Conservation (phyloP, 2,113 vertebrate genomes). For the Oryzias woworae region DNA sequence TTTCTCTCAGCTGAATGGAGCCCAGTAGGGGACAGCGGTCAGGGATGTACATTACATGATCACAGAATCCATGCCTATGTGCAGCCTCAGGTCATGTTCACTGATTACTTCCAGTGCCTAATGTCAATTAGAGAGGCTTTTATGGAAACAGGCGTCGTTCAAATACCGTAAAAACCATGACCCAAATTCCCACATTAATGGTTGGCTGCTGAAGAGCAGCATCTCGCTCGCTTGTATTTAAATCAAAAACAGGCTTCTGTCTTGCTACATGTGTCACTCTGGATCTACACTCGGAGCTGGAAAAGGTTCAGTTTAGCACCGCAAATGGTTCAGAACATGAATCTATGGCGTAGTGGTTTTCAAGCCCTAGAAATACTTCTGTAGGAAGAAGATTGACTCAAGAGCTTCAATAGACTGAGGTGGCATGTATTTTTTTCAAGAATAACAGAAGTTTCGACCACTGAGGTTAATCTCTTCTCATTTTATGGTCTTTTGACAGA, state of each 20-base stretch:
- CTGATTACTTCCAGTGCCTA: slow-evolving; percentile 50
- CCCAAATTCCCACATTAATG: slow-evolving; percentile 36
- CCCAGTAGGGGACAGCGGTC: slow-evolving; percentile 28
- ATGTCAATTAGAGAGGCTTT: slow-evolving; percentile 56
- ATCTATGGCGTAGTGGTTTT: neutral
- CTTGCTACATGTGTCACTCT: slow-evolving; percentile 37
- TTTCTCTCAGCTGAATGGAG: slow-evolving; percentile 49
- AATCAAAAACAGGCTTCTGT: slow-evolving; percentile 52
- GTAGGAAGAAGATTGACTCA: slow-evolving; percentile 6
- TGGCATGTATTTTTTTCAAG: neutral
- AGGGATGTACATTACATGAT: slow-evolving; percentile 37
- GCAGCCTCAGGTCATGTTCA: slow-evolving; percentile 42
- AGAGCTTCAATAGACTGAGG: slow-evolving; percentile 8
- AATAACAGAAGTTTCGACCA: neutral
- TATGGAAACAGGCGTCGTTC: slow-evolving; percentile 46
- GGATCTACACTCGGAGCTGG: slow-evolving; percentile 16
- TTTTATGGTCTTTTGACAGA: no score
- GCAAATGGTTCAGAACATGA: slow-evolving; percentile 2
- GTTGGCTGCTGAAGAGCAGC: slow-evolving; percentile 23
- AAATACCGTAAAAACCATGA: slow-evolving; percentile 32
- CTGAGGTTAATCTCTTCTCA: neutral
- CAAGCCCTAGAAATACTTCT: slow-evolving; percentile 27
- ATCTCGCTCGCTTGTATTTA: slow-evolving; percentile 18
- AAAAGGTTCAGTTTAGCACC: slow-evolving; percentile 5
- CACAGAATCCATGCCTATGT: slow-evolving; percentile 37